phyloP scores from a whole-genome alignment of 2,888 invertebrate genomes.

The Timandra comae region DNA sequence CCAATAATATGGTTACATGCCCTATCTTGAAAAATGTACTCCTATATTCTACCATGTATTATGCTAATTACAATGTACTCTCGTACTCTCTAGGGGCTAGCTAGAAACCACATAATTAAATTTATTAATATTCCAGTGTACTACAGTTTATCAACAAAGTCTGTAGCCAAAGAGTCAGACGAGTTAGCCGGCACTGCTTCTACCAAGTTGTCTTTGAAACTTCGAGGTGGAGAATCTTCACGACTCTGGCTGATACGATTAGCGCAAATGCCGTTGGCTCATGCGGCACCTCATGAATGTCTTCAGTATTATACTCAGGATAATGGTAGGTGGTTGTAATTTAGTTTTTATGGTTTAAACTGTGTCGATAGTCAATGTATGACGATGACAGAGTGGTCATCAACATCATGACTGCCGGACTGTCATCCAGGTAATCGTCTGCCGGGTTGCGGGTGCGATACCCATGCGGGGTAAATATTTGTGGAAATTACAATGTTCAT shows the following conservation, averaged over 20 bases:
- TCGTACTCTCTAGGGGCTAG: too few relatives aligned
- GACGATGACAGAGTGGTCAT: too few relatives aligned
- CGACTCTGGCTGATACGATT: slow-evolving; percentile 88
- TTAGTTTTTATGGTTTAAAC: too few relatives aligned
- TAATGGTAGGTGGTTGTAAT: slow-evolving; percentile 68
- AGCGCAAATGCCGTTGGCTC: slow-evolving; percentile 85
- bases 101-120: too few relatives aligned
- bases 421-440: too few relatives aligned
- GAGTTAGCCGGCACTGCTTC: slow-evolving; percentile 42
- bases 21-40: too few relatives aligned
- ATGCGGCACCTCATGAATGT: slow-evolving; percentile 86
- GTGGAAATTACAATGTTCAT: not conserved
- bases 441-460: too few relatives aligned
- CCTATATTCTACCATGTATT: too few relatives aligned
- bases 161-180: slow-evolving; percentile 48
- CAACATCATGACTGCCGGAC: too few relatives aligned
- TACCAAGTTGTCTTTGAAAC: slow-evolving; percentile 71
- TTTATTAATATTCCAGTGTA: slow-evolving; percentile 80
- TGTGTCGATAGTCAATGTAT: too few relatives aligned
- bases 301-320: slow-evolving; percentile 82
- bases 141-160: slow-evolving; percentile 77
- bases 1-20: too few relatives aligned
- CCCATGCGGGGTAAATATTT: not conserved
- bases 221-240: slow-evolving; percentile 74
- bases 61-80: too few relatives aligned